Evolutionary conservation across 2,113 vertebrate species (phyloP).

Genomic region (Solea senegalensis): DNA sequence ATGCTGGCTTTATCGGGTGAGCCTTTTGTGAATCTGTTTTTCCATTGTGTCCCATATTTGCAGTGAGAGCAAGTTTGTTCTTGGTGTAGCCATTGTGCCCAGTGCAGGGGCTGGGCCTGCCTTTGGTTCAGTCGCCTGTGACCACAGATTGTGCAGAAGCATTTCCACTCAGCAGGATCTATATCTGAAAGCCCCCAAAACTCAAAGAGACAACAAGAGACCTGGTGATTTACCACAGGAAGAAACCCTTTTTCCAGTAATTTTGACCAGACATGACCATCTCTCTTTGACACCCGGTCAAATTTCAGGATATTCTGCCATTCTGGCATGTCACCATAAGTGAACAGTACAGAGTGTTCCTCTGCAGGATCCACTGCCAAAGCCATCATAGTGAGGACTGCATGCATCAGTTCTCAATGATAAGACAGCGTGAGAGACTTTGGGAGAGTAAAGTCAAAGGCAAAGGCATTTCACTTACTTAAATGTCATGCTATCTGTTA

Average conservation of each 20-base stretch:
- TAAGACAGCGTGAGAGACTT: constrained; percentile 37
- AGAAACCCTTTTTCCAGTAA: constrained; percentile 18
- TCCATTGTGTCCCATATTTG: no score
- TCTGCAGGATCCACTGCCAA: constrained; percentile 37
- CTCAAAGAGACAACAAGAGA: constrained; percentile 34
- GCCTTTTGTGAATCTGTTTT: no score
- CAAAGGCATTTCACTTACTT: constrained; percentile 46
- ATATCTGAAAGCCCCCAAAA: constrained; percentile 25
- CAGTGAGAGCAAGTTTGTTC: no score
- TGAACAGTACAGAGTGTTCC: constrained; percentile 36
- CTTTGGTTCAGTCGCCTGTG: not conserved
- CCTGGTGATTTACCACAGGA: constrained; percentile 33
- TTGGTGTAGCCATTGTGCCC: no score
- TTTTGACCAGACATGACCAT: constrained; percentile 11
- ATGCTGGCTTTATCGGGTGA: no score
- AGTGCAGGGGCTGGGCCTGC: no score
- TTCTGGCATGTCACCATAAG: constrained; percentile 19
- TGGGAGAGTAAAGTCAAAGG: constrained; percentile 43
- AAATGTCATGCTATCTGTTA: constrained; percentile 58
- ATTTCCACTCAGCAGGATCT: constrained; percentile 28
- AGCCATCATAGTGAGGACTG: constrained; percentile 26
- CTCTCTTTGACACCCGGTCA: constrained; percentile 27
- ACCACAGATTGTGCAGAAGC: constrained; percentile 3
- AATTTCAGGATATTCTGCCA: constrained; percentile 31
- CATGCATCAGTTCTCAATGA: constrained; percentile 54